Evolutionary conservation across 2,797 vertebrate genomes (phyloP), one percentile per base, ranked within the genome.

Genomic region (Tapera naevia): DNA sequence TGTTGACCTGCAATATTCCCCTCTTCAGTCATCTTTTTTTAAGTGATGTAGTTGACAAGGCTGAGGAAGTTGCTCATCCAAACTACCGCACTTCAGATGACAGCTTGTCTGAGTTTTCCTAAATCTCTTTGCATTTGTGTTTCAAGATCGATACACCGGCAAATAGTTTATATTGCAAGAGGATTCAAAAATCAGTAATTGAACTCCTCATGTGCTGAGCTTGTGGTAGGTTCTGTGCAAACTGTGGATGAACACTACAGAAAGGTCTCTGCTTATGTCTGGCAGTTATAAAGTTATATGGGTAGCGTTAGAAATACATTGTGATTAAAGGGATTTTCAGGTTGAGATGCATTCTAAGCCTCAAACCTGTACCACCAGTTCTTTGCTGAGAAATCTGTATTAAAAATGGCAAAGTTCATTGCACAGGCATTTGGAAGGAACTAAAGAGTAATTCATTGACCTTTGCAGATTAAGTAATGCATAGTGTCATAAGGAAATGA

Each of bases 401-500:
- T 23, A 93, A 80, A 95, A 95, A 86, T 83, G 85, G 37, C 94
- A 94, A 95, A 94, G 88, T 94, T 94, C 90, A 91, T 70, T 88
- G 93, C 84, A 53, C 87, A 92, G 62, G 85, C 86, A 61, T 87
- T 94, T 94, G 64, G 61, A 96, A 96, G 72, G 94, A 87, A 13
- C 89, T 75, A 64, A 70, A 86, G 91, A 90, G 60, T 60, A 71
- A 86, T 81, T 53, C 60, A 21, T 19, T 94, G 95, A 95, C 94
- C 95, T 96, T 84, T 94, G 93, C 84, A 86, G 86, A 85, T 89
- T 61, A 94, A 58, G 82, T 91, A 94, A 87, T 74, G 69, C 46
- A 23, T 45, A 45, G 54, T 96, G 88, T 94, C 89, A 79, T 61
- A 89, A 97, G 96, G 96, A 96, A 97, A 89, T 93, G 94, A 86